Conservation (phyloP, 2,797 vertebrate genomes). For the Pipistrellus pipistrellus region DNA sequence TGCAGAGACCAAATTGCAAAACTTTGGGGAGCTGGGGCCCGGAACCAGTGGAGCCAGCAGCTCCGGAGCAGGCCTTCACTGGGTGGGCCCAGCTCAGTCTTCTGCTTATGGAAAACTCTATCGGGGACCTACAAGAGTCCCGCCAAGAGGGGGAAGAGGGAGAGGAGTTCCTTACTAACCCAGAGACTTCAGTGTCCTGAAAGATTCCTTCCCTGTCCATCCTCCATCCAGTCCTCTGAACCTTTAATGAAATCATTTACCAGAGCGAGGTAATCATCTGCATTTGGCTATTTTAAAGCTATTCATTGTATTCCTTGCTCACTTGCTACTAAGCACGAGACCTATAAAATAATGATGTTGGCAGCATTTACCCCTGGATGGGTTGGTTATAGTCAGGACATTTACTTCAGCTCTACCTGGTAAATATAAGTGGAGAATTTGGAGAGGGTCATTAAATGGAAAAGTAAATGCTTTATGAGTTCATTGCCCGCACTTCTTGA, state of each 20-base stretch:
- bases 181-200: slow-evolving; percentile 81
- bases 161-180: slow-evolving; percentile 90
- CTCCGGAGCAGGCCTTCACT: slow-evolving; percentile 86
- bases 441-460: slow-evolving; percentile 71
- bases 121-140: slow-evolving; percentile 87
- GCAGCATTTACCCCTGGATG: slow-evolving; percentile 74
- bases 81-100: slow-evolving; percentile 87
- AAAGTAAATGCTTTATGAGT: slow-evolving; percentile 72
- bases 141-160: slow-evolving; percentile 89
- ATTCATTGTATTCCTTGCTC: slow-evolving; percentile 81
- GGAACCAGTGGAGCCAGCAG: slow-evolving; percentile 83
- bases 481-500: slow-evolving; percentile 70
- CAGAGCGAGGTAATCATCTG: slow-evolving; percentile 84
- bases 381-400: slow-evolving; percentile 73
- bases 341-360: slow-evolving; percentile 61
- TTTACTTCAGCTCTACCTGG: slow-evolving; percentile 75
- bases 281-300: slow-evolving; percentile 85
- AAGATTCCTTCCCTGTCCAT: slow-evolving; percentile 76
- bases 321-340: slow-evolving; percentile 71
- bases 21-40: slow-evolving; percentile 88
- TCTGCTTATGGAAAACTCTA: slow-evolving; percentile 88
- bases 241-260: slow-evolving; percentile 85
- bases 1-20: slow-evolving; percentile 89
- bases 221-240: slow-evolving; percentile 80
- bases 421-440: slow-evolving; percentile 69